These are phyloP conservation scores for Montipora sp. DNA, from an alignment of 64 coral and sea anemone genomes.

Conservation along the genomic window DNA sequence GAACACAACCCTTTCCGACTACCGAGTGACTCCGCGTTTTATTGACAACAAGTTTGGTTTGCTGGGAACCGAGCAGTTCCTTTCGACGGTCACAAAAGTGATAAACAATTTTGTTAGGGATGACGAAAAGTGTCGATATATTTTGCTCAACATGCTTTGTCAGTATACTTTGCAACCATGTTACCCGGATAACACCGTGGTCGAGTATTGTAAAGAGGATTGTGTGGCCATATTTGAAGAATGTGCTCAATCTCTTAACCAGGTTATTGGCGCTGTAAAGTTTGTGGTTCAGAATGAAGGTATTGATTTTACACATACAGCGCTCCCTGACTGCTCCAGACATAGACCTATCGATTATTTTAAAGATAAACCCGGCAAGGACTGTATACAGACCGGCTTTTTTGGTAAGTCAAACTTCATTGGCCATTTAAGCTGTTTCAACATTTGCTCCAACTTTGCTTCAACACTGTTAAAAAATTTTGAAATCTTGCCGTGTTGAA, in stretches of 20 bases:
- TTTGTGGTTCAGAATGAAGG: neutral
- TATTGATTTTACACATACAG: slow-evolving; percentile 76
- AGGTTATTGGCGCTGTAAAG: slow-evolving; percentile 77
- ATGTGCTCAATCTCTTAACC: slow-evolving; percentile 51
- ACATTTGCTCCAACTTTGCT: too few relatives aligned
- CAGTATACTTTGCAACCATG: slow-evolving; percentile 91
- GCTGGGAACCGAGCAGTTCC: slow-evolving; percentile 52
- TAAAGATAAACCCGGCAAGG: slow-evolving; percentile 22
- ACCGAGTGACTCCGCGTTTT: slow-evolving; percentile 66
- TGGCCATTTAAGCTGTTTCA: too few relatives aligned
- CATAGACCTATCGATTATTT: slow-evolving; percentile 40
- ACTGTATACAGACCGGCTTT: slow-evolving; percentile 76
- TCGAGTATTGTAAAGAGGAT: slow-evolving; percentile 83
- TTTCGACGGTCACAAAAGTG: neutral
- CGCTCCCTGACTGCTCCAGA: slow-evolving; percentile 76
- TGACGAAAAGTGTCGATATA: slow-evolving; percentile 46
- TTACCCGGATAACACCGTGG: slow-evolving; percentile 34
- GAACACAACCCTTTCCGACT: slow-evolving; percentile 57
- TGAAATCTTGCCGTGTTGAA: too few relatives aligned
- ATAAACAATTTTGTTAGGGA: slow-evolving; percentile 38
- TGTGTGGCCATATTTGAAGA: slow-evolving; percentile 76
- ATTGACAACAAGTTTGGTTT: slow-evolving; percentile 87
- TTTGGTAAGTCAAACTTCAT: slow-evolving; percentile 79
- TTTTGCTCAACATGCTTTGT: slow-evolving; percentile 76
- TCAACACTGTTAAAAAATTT: too few relatives aligned